These are phyloP conservation scores for Delia radicum DNA, from an alignment of 1,140 invertebrate genomes.

Conservation along the genomic window DNA sequence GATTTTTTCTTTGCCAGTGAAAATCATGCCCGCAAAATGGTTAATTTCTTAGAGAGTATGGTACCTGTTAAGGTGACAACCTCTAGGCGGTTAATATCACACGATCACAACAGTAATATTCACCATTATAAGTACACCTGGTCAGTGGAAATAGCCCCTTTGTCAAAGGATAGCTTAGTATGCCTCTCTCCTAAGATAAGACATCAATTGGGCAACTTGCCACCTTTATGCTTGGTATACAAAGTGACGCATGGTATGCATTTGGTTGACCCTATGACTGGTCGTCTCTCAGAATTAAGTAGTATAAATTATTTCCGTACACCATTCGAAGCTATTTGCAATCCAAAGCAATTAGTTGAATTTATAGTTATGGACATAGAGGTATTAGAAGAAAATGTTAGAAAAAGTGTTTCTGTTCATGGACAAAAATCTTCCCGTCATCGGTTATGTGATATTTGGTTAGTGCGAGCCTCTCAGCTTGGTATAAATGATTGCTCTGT, in stretches of 20 bases:
- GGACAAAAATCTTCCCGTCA: conserved; percentile 86
- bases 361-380: conserved; percentile 96
- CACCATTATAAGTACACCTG: conserved; percentile 96
- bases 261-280: conserved; percentile 89
- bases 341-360: conserved; percentile 87
- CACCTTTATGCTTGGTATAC: conserved; percentile 84
- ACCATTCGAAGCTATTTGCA: conserved; percentile 84
- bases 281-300: conserved; percentile 88
- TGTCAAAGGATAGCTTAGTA: conserved; percentile 97
- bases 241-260: conserved; percentile 88
- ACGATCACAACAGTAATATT: conserved; percentile 94
- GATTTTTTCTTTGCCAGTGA: conserved; percentile 95
- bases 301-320: conserved; percentile 80
- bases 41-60: conserved; percentile 87
- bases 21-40: conserved; percentile 90
- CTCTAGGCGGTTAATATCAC: conserved; percentile 95
- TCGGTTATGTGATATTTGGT: conserved; percentile 89
- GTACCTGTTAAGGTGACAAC: conserved; percentile 84
- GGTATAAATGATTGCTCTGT: conserved; percentile 80
- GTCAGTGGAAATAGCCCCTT: conserved; percentile 93
- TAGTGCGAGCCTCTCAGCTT: conserved; percentile 86
- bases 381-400: conserved; percentile 74
- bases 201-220: conserved; percentile 87
- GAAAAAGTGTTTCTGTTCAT: conserved; percentile 81
- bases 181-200: conserved; percentile 88